A percentile compares a stretch with the other conserved stretches of the same genome.
Conservation (phyloP, 1,140 invertebrate species). For the Zaprionus davidi region DNA sequence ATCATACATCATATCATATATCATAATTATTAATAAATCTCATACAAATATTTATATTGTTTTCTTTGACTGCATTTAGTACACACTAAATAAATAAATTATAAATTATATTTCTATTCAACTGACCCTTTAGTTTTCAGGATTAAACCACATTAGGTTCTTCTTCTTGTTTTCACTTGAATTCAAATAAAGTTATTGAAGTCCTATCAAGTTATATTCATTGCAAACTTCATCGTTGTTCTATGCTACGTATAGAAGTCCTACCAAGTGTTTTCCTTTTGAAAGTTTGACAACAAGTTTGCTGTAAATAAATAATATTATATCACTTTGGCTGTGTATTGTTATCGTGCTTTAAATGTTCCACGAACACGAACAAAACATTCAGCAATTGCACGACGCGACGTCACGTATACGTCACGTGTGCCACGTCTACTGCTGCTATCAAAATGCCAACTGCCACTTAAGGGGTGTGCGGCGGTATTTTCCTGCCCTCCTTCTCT, state of each 20-base stretch:
- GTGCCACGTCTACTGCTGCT: conserved; percentile 24
- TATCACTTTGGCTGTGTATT: not conserved
- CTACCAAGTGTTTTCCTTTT: too few relatives aligned
- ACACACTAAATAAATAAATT: too few relatives aligned
- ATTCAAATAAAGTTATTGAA: too few relatives aligned
- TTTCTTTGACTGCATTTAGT: not conserved
- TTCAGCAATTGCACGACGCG: not conserved
- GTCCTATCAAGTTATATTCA: too few relatives aligned
- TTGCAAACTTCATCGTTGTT: too few relatives aligned
- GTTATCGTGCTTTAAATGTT: not conserved
- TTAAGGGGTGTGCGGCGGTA: conserved; percentile 25
- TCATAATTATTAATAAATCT: not conserved
- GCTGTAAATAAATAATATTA: not conserved
- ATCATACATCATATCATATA: too few relatives aligned
- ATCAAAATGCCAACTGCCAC: conserved; percentile 22
- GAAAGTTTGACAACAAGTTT: not conserved
- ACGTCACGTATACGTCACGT: conserved; percentile 48
- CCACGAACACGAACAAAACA: not conserved
- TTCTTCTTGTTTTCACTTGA: too few relatives aligned
- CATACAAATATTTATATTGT: not conserved
- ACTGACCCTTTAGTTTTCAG: too few relatives aligned
- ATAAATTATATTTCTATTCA: too few relatives aligned
- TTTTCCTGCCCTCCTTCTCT: not conserved
- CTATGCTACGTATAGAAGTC: too few relatives aligned
- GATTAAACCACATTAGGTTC: too few relatives aligned